phyloP scores from a whole-genome alignment of 2,797 vertebrate species.

The Arnoldichthys spilopterus region DNA sequence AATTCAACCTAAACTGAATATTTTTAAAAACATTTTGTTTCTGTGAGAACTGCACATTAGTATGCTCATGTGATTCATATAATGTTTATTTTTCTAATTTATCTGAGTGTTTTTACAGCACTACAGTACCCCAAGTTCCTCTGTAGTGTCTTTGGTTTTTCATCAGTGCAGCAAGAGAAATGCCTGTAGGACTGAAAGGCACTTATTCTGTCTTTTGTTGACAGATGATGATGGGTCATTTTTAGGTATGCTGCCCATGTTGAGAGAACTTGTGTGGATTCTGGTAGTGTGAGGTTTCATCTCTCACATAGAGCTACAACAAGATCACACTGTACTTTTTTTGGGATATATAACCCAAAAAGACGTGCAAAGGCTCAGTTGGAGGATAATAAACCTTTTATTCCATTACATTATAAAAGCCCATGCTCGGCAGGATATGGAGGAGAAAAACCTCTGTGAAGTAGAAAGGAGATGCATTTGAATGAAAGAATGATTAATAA shows the following conservation, averaged over 20 bases:
- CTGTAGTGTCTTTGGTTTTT: conserved; percentile 21
- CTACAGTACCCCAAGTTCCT: background rate
- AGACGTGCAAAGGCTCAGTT: conserved; percentile 26
- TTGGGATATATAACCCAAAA: background rate
- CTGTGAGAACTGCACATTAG: background rate
- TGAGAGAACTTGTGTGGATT: conserved; percentile 33
- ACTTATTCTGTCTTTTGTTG: conserved; percentile 45
- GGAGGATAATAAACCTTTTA: conserved; percentile 14
- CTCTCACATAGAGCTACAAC: conserved; percentile 22
- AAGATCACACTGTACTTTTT: conserved; percentile 18
- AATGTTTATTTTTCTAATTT: background rate
- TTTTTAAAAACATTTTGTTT: background rate
- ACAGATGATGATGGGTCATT: conserved; percentile 47
- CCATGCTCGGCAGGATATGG: conserved; percentile 21
- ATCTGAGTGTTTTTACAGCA: background rate
- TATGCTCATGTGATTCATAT: background rate
- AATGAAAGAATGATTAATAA: conserved; percentile 44
- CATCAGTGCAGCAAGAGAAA: conserved; percentile 13
- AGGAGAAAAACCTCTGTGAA: conserved; percentile 32
- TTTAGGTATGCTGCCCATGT: conserved; percentile 38
- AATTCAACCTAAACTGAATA: no score
- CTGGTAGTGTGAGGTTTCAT: conserved; percentile 13
- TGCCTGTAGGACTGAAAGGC: conserved; percentile 18
- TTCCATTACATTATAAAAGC: conserved; percentile 33
- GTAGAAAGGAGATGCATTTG: conserved; percentile 40